Percentiles rank a stretch among this genome's conserved stretches.
Evolutionary conservation across 2,113 vertebrate genomes (phyloP).

Genomic region (Colossoma macropomum): DNA sequence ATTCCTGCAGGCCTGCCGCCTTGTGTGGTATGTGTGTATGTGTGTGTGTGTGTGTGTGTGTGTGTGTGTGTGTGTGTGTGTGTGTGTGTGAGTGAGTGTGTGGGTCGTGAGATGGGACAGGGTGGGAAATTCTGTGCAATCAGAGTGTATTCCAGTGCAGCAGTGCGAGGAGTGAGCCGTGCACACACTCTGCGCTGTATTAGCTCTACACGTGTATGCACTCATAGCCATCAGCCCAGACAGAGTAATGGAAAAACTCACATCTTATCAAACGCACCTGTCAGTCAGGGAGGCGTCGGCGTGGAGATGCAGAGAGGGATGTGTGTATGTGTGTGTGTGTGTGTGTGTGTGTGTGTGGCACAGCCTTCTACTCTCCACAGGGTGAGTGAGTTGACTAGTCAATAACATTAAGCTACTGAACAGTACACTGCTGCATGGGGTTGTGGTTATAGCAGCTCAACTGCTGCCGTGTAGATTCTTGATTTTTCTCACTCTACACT

Average conservation of each 20-base stretch:
- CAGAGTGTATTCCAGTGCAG: conserved; percentile 67
- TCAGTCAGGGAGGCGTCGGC: conserved; percentile 63
- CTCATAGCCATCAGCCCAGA: conserved; percentile 68
- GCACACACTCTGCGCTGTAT: conserved; percentile 60
- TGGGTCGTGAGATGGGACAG: conserved; percentile 11
- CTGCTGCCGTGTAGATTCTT: neutral
- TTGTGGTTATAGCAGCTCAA: neutral
- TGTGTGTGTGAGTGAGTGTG: neutral
- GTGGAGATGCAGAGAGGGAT: conserved; percentile 64
- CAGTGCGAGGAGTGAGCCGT: conserved; percentile 60
- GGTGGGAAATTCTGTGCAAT: conserved; percentile 67
- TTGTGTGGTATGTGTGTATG: conserved; percentile 3
- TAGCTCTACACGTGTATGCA: conserved; percentile 68
- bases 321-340: too few species aligned
- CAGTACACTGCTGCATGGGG: conserved; percentile 20
- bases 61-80: neutral
- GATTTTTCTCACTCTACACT: neutral
- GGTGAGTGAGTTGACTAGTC: conserved; percentile 48
- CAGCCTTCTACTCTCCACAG: conserved; percentile 36
- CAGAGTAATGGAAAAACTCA: conserved; percentile 72
- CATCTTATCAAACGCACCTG: conserved; percentile 73
- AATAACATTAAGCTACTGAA: conserved; percentile 51
- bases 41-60: neutral
- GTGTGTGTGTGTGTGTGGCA: too few species aligned
- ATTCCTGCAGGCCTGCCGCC: conserved; percentile 68